Conservation (phyloP, 2,888 invertebrate genomes). For the Dichetophora obliterata region DNA sequence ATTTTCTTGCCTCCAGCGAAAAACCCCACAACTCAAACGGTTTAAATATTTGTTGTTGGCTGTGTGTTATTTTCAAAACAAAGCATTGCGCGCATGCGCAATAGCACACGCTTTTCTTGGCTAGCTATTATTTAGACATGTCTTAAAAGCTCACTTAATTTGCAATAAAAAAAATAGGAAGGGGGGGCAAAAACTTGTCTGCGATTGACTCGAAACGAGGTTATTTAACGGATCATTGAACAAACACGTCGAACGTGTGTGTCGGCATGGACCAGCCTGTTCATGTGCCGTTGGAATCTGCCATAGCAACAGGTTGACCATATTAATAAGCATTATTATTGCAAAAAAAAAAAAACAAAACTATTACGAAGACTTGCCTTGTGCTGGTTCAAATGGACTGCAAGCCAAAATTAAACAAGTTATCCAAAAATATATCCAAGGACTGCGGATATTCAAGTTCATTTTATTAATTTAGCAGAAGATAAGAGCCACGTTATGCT, state of each 20-base stretch:
- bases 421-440: constrained; percentile 7
- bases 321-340: background rate
- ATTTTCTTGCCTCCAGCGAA: background rate
- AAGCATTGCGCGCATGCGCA: background rate
- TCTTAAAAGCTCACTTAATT: background rate
- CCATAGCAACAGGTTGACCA: background rate
- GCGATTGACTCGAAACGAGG: constrained; percentile 50
- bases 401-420: constrained; percentile 23
- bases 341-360: background rate
- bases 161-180: constrained; percentile 8
- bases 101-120: background rate
- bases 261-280: background rate
- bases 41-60: background rate
- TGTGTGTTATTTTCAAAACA: no score
- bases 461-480: constrained; percentile 16
- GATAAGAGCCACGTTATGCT: background rate
- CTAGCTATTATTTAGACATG: background rate
- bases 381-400: constrained; percentile 23
- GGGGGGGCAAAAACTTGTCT: constrained; percentile 6
- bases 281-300: background rate
- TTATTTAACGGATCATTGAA: constrained; percentile 55
- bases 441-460: constrained; percentile 5
- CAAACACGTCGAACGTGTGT: constrained; percentile 35
- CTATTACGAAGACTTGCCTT: constrained; percentile 26
- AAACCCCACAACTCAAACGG: background rate